phyloP scores from a whole-genome alignment of 2,888 invertebrate species.

The Parnassius apollo region DNA sequence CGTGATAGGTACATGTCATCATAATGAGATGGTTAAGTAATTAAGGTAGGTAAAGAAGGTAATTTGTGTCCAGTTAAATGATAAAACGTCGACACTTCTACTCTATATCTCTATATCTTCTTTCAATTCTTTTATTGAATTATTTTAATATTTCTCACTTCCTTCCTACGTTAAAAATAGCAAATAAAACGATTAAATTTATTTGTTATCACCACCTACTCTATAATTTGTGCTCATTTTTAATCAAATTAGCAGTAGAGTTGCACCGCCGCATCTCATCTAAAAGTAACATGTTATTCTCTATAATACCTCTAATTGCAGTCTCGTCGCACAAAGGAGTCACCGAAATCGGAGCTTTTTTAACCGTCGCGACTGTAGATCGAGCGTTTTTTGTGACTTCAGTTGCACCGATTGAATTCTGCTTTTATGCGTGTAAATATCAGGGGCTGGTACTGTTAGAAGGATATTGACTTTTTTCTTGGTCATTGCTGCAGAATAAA shows the following conservation, averaged over 20 bases:
- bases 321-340: conserved; percentile 38
- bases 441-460: conserved; percentile 39
- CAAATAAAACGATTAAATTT: too few relatives aligned
- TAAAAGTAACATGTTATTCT: conserved; percentile 36
- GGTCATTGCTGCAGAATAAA: neutral
- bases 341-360: conserved; percentile 32
- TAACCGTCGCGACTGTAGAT: conserved; percentile 35
- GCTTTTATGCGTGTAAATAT: conserved; percentile 43
- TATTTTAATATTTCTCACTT: too few relatives aligned
- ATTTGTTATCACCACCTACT: neutral
- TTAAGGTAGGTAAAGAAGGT: too few relatives aligned
- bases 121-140: too few relatives aligned
- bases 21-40: too few relatives aligned
- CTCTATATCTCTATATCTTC: too few relatives aligned
- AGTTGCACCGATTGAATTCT: conserved; percentile 50
- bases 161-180: too few relatives aligned
- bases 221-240: neutral
- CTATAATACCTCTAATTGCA: conserved; percentile 43
- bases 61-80: too few relatives aligned
- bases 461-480: conserved; percentile 26
- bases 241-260: neutral
- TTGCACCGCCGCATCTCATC: conserved; percentile 7
- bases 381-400: conserved; percentile 45
- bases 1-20: too few relatives aligned
- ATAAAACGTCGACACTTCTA: too few relatives aligned